These are phyloP conservation scores for Oppia nitens DNA, from an alignment of 1,140 invertebrate genomes.

Conservation along the genomic window DNA sequence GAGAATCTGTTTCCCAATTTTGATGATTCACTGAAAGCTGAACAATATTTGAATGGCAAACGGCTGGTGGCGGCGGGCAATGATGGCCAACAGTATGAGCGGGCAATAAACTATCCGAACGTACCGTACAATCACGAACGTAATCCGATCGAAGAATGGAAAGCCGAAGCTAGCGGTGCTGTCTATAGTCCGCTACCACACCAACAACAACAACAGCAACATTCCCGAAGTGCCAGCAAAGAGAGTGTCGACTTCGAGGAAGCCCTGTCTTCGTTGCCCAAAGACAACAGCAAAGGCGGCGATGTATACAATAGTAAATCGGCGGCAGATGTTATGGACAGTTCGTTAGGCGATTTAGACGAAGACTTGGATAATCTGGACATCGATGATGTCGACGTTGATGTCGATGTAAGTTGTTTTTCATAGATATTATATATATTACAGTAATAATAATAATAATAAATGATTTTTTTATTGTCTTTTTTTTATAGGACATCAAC, in stretches of 20 bases:
- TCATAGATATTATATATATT: conserved; percentile 14
- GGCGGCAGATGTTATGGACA: not conserved
- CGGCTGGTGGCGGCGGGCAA: conserved; percentile 18
- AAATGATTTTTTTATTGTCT: conserved; percentile 9
- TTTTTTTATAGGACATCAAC: conserved; percentile 38
- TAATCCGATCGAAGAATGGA: conserved; percentile 52
- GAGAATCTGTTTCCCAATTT: conserved; percentile 90
- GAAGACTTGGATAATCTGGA: conserved; percentile 1
- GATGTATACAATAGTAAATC: conserved; percentile 14
- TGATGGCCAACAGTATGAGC: conserved; percentile 17
- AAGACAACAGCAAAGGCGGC: too few relatives aligned
- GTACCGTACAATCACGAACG: conserved; percentile 43
- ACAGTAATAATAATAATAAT: too few relatives aligned
- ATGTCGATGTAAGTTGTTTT: not conserved
- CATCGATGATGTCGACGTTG: not conserved
- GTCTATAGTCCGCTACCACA: not conserved
- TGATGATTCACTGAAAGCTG: conserved; percentile 51
- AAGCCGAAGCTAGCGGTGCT: not conserved
- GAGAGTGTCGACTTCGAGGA: conserved; percentile 24
- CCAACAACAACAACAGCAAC: too few relatives aligned
- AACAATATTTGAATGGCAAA: conserved; percentile 41
- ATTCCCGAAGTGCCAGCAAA: conserved; percentile 1
- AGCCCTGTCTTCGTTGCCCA: conserved; percentile 34
- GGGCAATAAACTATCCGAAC: conserved; percentile 17
- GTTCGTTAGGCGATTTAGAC: not conserved